phyloP scores from a whole-genome alignment of 2,113 vertebrate species.

The Daboia siamensis region DNA sequence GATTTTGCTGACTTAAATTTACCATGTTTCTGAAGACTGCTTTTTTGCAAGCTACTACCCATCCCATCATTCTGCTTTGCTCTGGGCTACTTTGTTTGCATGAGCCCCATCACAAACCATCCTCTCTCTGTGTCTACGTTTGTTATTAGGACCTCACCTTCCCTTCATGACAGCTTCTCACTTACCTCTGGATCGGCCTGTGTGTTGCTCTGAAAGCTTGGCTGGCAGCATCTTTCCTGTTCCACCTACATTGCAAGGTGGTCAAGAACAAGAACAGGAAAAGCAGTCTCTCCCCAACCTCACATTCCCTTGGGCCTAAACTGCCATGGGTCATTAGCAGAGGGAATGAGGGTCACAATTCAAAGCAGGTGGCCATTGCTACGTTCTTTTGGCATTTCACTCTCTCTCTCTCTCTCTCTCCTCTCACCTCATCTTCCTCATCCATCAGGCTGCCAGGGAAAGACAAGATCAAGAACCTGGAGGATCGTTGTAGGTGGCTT shows the following conservation, averaged over 20 bases:
- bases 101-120: background rate
- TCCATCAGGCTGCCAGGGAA: background rate
- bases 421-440: background rate
- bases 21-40: background rate
- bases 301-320: background rate
- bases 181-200: conserved; percentile 9
- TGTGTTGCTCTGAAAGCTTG: background rate
- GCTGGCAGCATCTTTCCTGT: background rate
- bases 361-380: background rate
- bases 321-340: background rate
- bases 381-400: background rate
- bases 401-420: no score
- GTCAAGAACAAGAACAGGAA: background rate
- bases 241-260: background rate
- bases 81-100: background rate
- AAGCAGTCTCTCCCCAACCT: background rate
- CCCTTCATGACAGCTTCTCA: background rate
- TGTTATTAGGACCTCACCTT: background rate
- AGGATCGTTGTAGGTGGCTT: background rate
- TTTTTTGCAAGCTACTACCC: background rate
- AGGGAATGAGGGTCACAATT: background rate
- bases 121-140: background rate
- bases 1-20: background rate
- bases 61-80: background rate
- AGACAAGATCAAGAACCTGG: background rate